These are phyloP conservation scores for Rana temporaria DNA, from an alignment of 2,113 vertebrate species.

Conservation along the genomic window DNA sequence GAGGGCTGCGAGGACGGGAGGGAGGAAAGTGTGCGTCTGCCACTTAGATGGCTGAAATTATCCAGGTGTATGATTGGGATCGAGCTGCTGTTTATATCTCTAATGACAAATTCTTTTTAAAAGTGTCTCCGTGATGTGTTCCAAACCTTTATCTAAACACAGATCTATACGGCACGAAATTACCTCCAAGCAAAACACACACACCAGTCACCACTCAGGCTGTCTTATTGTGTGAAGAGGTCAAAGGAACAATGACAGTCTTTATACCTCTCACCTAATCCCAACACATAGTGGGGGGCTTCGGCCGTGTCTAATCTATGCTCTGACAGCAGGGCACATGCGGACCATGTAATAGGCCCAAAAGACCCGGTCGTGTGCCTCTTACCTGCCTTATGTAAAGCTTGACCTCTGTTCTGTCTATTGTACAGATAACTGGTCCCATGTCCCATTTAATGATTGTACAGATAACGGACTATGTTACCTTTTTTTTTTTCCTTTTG, in stretches of 20 bases:
- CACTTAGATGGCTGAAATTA: slow-evolving; percentile 53
- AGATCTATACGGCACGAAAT: slow-evolving; percentile 52
- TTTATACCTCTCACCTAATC: slow-evolving; percentile 29
- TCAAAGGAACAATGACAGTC: slow-evolving; percentile 26
- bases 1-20: background rate
- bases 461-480: background rate
- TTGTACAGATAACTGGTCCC: slow-evolving; percentile 5
- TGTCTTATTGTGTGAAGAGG: slow-evolving; percentile 29
- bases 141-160: slow-evolving; percentile 54
- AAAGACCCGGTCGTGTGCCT: background rate
- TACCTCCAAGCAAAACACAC: slow-evolving; percentile 42
- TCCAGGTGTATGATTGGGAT: slow-evolving; percentile 56
- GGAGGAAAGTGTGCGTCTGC: background rate
- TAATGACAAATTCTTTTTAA: slow-evolving; percentile 57
- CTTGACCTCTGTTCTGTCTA: background rate
- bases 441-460: background rate
- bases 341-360: slow-evolving; percentile 2
- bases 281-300: background rate
- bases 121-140: slow-evolving; percentile 48
- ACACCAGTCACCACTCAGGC: slow-evolving; percentile 42
- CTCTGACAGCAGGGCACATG: background rate
- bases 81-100: slow-evolving; percentile 55
- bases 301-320: background rate
- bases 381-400: background rate
- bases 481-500: no score